Conservation (phyloP, 2,113 vertebrate species). For the Pholis gunnellus region DNA sequence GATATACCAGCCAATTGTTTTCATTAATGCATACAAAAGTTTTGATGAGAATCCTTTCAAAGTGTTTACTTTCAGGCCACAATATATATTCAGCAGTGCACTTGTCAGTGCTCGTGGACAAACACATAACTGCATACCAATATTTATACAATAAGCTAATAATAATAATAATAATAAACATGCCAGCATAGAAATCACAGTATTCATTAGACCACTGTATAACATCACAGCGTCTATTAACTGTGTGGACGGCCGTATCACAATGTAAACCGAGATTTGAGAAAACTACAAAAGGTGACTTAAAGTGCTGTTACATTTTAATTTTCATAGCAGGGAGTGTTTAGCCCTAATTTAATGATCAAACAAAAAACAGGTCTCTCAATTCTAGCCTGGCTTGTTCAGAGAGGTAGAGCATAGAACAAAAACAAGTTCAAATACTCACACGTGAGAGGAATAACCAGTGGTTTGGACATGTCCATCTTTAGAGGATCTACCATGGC, state of each 20-base stretch:
- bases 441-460: conserved; percentile 79
- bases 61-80: too few species aligned
- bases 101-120: neutral
- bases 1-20: neutral
- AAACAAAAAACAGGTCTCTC: neutral
- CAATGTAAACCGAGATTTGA: neutral
- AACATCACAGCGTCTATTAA: neutral
- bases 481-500: conserved; percentile 83
- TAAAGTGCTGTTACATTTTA: neutral
- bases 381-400: neutral
- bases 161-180: neutral
- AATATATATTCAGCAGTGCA: neutral
- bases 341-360: neutral
- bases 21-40: neutral
- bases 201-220: too few species aligned
- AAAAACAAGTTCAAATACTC: conserved; percentile 62
- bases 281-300: neutral
- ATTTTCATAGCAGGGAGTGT: neutral
- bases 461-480: conserved; percentile 80
- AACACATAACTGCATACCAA: neutral
- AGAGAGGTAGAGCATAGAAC: neutral
- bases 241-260: neutral
- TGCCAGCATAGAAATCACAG: too few species aligned
- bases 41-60: neutral
- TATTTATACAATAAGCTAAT: neutral